phyloP scores from a whole-genome alignment of 1,140 invertebrate genomes.

The Procambarus virginalis region DNA sequence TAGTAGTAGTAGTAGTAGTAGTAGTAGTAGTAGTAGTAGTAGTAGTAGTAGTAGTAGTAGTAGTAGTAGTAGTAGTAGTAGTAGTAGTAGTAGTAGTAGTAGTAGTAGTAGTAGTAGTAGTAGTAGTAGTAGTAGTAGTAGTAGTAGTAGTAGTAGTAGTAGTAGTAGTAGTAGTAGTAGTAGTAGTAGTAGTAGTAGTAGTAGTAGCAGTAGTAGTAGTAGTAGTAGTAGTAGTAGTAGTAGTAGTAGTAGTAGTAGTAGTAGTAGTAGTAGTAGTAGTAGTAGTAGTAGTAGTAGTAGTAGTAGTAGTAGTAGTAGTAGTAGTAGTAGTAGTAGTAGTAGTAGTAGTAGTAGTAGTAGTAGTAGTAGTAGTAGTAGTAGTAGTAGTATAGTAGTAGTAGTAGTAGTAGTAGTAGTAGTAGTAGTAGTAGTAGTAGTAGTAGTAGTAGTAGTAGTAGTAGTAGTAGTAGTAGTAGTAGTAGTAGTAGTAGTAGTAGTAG shows the following conservation, averaged over 20 bases:
- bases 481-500: slow-evolving; percentile 39
- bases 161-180: slow-evolving; percentile 37
- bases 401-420: slow-evolving; percentile 43
- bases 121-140: slow-evolving; percentile 42
- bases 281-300: slow-evolving; percentile 43
- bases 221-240: slow-evolving; percentile 43
- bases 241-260: slow-evolving; percentile 43
- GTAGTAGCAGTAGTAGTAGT: slow-evolving; percentile 38
- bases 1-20: slow-evolving; percentile 43
- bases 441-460: slow-evolving; percentile 43
- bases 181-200: slow-evolving; percentile 25
- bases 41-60: slow-evolving; percentile 43
- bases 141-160: slow-evolving; percentile 29
- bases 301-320: slow-evolving; percentile 43
- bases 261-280: slow-evolving; percentile 43
- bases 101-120: slow-evolving; percentile 43
- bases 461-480: slow-evolving; percentile 29
- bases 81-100: slow-evolving; percentile 43
- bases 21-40: slow-evolving; percentile 43
- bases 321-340: slow-evolving; percentile 29
- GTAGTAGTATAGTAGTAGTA: slow-evolving; percentile 39
- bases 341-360: slow-evolving; percentile 39
- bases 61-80: slow-evolving; percentile 42
- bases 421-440: slow-evolving; percentile 41
- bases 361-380: slow-evolving; percentile 24